Conservation (phyloP, 2,888 invertebrate genomes). For the Heliconius cydno region DNA sequence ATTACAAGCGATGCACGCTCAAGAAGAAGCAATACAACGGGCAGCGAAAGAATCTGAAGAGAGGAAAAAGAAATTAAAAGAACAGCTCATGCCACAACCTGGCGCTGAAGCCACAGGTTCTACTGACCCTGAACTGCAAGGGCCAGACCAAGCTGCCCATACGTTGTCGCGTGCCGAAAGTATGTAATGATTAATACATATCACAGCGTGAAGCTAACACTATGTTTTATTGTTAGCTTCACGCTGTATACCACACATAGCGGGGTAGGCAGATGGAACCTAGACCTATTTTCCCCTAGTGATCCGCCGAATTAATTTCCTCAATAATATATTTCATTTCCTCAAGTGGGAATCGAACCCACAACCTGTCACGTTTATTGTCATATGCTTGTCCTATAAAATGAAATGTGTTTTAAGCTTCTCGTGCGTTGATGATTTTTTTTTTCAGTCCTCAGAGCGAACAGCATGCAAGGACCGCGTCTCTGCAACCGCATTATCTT, state of each 20-base stretch:
- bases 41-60: conserved; percentile 83
- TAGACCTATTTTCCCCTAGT: no score
- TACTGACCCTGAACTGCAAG: conserved; percentile 76
- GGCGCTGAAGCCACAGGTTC: conserved; percentile 68
- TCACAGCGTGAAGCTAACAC: no score
- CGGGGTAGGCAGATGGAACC: no score
- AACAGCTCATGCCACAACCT: conserved; percentile 69
- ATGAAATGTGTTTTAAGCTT: neutral
- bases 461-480: conserved; percentile 82
- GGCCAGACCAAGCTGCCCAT: conserved; percentile 80
- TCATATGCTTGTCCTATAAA: neutral
- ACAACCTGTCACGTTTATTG: no score
- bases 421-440: neutral
- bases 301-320: no score
- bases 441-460: conserved; percentile 83
- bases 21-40: conserved; percentile 81
- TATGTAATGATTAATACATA: conserved; percentile 59
- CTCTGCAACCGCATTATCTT: conserved; percentile 90
- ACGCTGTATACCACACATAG: no score
- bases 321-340: no score
- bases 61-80: conserved; percentile 80
- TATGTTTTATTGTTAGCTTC: neutral
- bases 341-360: no score
- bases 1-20: conserved; percentile 72
- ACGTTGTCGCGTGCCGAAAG: conserved; percentile 72